Evolutionary conservation across 2,113 vertebrate genomes (phyloP).

Genomic region (Toxotes jaculatrix): DNA sequence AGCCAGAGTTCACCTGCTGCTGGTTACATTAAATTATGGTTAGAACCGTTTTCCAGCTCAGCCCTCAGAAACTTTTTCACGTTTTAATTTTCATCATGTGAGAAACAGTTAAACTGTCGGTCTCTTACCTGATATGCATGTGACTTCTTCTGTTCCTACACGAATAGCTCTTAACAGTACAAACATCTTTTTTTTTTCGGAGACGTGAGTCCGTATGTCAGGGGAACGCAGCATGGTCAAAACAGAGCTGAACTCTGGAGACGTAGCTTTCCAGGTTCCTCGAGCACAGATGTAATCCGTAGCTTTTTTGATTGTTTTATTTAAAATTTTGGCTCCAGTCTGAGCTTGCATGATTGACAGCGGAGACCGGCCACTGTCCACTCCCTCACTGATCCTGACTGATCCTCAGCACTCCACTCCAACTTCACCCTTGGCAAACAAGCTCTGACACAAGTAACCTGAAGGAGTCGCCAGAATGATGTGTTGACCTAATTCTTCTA

Average conservation of each 20-base stretch:
- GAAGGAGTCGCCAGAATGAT: slow-evolving; percentile 64
- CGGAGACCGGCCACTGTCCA: slow-evolving; percentile 44
- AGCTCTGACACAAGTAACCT: slow-evolving; percentile 54
- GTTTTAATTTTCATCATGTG: too few species aligned
- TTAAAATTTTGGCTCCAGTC: slow-evolving; percentile 29
- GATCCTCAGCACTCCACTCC: slow-evolving; percentile 44
- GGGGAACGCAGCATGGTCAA: slow-evolving; percentile 50
- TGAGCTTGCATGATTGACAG: slow-evolving; percentile 68
- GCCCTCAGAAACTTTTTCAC: background rate
- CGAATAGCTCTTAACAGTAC: slow-evolving; percentile 7
- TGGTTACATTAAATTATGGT: background rate
- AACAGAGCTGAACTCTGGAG: slow-evolving; percentile 32
- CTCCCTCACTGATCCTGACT: slow-evolving; percentile 46
- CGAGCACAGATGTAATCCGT: slow-evolving; percentile 26
- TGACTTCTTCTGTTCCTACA: slow-evolving; percentile 23
- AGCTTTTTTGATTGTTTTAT: slow-evolving; percentile 13
- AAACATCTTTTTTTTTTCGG: background rate
- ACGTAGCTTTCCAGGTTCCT: slow-evolving; percentile 22
- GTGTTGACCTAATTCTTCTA: slow-evolving; percentile 79
- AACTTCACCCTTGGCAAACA: slow-evolving; percentile 49
- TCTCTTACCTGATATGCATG: slow-evolving; percentile 34
- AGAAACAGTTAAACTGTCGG: background rate
- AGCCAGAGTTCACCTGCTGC: slow-evolving; percentile 74
- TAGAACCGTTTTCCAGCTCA: background rate
- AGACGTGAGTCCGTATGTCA: slow-evolving; percentile 15